A percentile compares a stretch with the other conserved stretches of the same genome.
These are phyloP conservation scores for Oryzias curvinotus DNA, from an alignment of 2,113 vertebrate genomes.

Conservation along the genomic window DNA sequence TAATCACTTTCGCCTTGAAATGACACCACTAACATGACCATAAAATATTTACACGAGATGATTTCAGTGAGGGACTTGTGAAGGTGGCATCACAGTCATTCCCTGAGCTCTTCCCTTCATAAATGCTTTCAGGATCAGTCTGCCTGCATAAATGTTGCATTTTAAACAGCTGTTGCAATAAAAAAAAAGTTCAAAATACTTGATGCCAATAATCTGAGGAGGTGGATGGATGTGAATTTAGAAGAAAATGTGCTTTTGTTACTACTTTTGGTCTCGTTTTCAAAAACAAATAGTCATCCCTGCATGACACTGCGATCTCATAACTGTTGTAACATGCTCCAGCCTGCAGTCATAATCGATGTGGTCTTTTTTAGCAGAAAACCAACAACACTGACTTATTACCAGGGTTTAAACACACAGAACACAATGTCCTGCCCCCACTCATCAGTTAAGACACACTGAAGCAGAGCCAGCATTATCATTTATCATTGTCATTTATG, in stretches of 20 bases:
- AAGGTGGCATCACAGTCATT: too few species aligned
- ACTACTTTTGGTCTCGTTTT: background rate
- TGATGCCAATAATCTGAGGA: background rate
- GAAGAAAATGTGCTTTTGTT: background rate
- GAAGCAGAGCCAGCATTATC: background rate
- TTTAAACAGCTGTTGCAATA: too few species aligned
- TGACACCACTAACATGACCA: too few species aligned
- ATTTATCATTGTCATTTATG: conserved; percentile 7
- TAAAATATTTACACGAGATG: too few species aligned
- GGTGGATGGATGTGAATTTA: background rate
- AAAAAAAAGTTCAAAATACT: too few species aligned
- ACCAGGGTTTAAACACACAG: background rate
- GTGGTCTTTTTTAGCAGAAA: background rate
- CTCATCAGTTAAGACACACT: conserved; percentile 3
- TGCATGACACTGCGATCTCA: background rate
- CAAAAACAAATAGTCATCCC: background rate
- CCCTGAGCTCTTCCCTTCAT: too few species aligned
- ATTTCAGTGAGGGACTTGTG: too few species aligned
- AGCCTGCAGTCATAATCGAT: background rate
- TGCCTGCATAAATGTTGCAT: too few species aligned
- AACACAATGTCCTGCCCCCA: background rate
- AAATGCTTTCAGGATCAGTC: too few species aligned
- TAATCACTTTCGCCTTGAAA: too few species aligned
- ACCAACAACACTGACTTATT: background rate
- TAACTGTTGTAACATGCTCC: background rate